Evolutionary conservation across 2,888 invertebrate genomes (phyloP).

Genomic region (Clanis bilineata): DNA sequence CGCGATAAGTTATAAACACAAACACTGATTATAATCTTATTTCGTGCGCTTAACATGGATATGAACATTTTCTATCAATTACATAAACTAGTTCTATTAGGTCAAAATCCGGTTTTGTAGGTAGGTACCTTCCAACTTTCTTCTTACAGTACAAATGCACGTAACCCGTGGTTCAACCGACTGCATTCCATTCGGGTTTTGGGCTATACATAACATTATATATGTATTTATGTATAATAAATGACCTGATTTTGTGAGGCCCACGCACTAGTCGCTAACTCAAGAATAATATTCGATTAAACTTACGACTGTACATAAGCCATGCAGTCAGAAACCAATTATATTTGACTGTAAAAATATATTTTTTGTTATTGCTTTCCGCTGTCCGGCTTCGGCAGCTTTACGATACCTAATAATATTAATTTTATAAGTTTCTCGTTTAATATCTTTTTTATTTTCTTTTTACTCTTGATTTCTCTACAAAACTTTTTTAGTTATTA

Average conservation of each 20-base stretch:
- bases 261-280: background rate
- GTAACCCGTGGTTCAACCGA: slow-evolving; percentile 16
- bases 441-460: too few relatives aligned
- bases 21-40: slow-evolving; percentile 1
- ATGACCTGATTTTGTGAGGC: background rate
- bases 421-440: too few relatives aligned
- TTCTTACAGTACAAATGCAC: slow-evolving; percentile 18
- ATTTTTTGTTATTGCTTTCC: background rate
- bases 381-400: background rate
- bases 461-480: too few relatives aligned
- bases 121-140: slow-evolving; percentile 21
- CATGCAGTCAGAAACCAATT: background rate
- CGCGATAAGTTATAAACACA: slow-evolving; percentile 5
- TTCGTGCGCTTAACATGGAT: slow-evolving; percentile 10
- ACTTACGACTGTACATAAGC: background rate
- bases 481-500: background rate
- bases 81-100: slow-evolving; percentile 18
- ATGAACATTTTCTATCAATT: slow-evolving; percentile 16
- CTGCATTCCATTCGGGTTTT: slow-evolving; percentile 21
- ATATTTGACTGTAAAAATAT: background rate
- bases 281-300: background rate
- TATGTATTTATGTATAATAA: slow-evolving; percentile 3
- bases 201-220: slow-evolving; percentile 13
- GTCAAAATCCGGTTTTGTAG: slow-evolving; percentile 21
- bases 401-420: too few relatives aligned